Conservation (phyloP, 2,888 invertebrate genomes). For the Charanyca ferruginea region DNA sequence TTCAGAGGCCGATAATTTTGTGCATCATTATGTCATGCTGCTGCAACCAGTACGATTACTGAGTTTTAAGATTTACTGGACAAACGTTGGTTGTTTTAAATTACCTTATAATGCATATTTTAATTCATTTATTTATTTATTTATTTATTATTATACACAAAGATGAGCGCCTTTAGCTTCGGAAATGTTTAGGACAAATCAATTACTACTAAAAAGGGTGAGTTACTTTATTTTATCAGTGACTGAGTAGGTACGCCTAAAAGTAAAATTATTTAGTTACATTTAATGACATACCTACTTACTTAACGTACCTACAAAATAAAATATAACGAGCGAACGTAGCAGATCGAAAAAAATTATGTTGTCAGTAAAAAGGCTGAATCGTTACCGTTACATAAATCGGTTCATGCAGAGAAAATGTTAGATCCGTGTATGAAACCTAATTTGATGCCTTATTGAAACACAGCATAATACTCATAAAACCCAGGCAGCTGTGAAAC, state of each 20-base stretch:
- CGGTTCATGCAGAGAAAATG: slow-evolving; percentile 28
- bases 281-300: slow-evolving; percentile 31
- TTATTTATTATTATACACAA: too few species aligned
- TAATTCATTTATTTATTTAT: too few species aligned
- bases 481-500: slow-evolving; percentile 35
- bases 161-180: too few species aligned
- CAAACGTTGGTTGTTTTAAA: neutral
- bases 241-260: too few species aligned
- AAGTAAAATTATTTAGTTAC: too few species aligned
- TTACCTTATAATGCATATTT: too few species aligned
- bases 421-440: slow-evolving; percentile 19
- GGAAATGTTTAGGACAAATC: too few species aligned
- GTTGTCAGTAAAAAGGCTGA: slow-evolving; percentile 18
- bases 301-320: slow-evolving; percentile 17
- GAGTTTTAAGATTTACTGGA: neutral
- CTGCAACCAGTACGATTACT: neutral
- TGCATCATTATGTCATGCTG: neutral
- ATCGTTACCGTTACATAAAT: slow-evolving; percentile 25
- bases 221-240: neutral
- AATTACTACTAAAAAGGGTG: too few species aligned
- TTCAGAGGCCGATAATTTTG: neutral
- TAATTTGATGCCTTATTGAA: slow-evolving; percentile 46
- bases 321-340: slow-evolving; percentile 27
- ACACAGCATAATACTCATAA: slow-evolving; percentile 35
- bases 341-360: slow-evolving; percentile 33